phyloP scores from a whole-genome alignment of 1,140 invertebrate species.

The Bombus balteatus region DNA sequence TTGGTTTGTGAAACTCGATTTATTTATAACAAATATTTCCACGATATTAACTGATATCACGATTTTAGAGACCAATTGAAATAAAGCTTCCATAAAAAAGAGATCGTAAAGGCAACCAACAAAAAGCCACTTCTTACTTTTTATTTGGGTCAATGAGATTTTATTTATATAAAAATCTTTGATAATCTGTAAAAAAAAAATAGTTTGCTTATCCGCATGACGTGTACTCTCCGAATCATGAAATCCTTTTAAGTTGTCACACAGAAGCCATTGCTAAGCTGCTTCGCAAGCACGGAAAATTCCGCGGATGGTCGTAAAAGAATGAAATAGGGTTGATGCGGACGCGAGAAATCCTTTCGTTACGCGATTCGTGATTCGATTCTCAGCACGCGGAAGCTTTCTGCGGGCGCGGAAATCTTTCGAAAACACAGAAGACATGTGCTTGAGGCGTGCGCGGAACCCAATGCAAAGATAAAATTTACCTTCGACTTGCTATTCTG shows the following conservation, averaged over 20 bases:
- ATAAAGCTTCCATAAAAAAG: background rate
- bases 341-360: background rate
- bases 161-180: no score
- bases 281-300: background rate
- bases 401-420: background rate
- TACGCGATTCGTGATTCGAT: constrained; percentile 7
- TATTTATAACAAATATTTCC: background rate
- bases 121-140: background rate
- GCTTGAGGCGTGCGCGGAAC: background rate
- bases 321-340: constrained; percentile 19
- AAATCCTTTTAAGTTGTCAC: background rate
- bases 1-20: background rate
- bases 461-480: constrained; percentile 3
- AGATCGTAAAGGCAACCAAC: background rate
- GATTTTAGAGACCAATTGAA: background rate
- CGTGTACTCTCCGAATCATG: background rate
- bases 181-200: background rate
- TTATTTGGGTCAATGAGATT: no score
- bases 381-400: constrained; percentile 4
- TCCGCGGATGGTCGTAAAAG: background rate
- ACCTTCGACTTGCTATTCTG: background rate
- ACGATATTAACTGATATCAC: background rate
- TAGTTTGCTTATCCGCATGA: background rate
- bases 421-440: background rate
- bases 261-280: background rate